Conservation (phyloP, 2,113 vertebrate genomes). For the Phaetusa simplex region DNA sequence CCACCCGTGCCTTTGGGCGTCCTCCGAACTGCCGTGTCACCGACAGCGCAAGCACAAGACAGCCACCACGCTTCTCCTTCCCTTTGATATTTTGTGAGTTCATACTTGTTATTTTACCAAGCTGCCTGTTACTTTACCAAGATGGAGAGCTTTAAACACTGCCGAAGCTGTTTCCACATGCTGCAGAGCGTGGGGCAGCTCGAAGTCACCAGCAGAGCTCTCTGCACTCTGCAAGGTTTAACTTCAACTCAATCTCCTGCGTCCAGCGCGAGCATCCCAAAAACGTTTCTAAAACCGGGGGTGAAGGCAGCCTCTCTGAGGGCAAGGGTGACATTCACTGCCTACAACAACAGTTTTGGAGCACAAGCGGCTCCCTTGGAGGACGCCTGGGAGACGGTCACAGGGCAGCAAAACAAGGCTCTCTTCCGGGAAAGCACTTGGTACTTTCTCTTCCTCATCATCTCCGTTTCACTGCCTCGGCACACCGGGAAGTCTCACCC, state of each 20-base stretch:
- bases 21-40: background rate
- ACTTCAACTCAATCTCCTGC: background rate
- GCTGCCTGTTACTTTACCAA: background rate
- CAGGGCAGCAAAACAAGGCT: background rate
- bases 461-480: background rate
- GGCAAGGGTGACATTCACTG: background rate
- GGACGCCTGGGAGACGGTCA: background rate
- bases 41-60: accelerated
- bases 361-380: background rate
- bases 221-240: background rate
- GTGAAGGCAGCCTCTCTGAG: background rate
- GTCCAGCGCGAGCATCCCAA: background rate
- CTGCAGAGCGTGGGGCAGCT: background rate
- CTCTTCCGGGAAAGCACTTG: background rate
- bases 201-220: background rate
- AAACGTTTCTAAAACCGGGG: accelerated
- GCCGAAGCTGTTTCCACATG: accelerated
- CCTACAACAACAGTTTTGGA: too few relatives aligned
- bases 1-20: accelerated
- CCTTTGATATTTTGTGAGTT: background rate
- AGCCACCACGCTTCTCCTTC: background rate
- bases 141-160: background rate
- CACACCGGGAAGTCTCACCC: background rate
- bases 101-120: background rate
- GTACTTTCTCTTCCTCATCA: background rate